phyloP scores from a whole-genome alignment of 37 sponge, comb jelly and placozoan species.

The Chondrosia reniformis region DNA sequence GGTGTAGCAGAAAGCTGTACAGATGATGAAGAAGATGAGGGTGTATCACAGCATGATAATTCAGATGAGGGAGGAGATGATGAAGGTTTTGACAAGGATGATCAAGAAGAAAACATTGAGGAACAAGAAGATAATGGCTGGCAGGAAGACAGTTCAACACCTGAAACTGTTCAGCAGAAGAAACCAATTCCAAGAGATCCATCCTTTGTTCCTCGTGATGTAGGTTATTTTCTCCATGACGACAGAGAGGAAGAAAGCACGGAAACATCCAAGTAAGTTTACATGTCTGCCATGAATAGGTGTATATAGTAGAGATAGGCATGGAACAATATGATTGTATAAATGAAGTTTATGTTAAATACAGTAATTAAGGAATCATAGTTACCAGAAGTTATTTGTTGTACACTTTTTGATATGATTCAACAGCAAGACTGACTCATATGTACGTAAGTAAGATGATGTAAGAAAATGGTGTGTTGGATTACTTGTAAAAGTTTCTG shows the following conservation, averaged over 20 bases:
- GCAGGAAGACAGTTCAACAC: background rate
- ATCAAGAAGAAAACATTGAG: background rate
- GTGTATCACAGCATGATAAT: background rate
- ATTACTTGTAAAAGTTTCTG: no score
- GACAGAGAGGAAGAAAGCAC: slow-evolving; percentile 33
- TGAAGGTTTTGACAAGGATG: background rate
- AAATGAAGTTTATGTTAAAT: no score
- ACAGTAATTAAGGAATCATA: no score
- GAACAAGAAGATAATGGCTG: background rate
- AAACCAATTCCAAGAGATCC: slow-evolving; percentile 22
- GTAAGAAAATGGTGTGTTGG: no score
- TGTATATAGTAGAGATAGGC: no score
- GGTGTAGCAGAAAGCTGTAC: background rate
- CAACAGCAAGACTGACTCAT: no score
- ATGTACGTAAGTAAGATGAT: no score
- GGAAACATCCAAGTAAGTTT: background rate
- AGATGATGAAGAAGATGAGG: background rate
- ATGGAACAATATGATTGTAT: no score
- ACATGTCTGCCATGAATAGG: background rate
- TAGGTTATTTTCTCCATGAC: slow-evolving; percentile 66
- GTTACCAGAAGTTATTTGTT: no score
- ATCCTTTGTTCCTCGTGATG: slow-evolving; percentile 57
- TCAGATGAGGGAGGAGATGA: slow-evolving; percentile 20
- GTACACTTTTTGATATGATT: no score
- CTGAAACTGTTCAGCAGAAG: background rate